Base-by-base conservation (phyloP, 2,113 vertebrate species). In the Proteles cristata region DNA sequence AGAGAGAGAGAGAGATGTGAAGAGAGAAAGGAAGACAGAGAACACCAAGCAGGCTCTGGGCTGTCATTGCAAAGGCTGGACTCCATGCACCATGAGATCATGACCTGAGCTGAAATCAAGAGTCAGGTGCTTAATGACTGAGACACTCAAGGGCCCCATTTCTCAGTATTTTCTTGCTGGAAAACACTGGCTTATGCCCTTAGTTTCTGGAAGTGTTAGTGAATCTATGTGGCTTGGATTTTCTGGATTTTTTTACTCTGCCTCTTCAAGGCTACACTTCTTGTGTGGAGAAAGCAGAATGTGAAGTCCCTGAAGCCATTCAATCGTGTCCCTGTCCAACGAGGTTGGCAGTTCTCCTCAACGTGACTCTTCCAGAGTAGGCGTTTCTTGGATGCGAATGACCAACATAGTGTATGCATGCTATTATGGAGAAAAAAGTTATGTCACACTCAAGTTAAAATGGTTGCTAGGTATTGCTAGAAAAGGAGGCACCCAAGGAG, bases 291-390 rank as follows among this genome's bases (percentile, higher is more conserved):
- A 87, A 74, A 5, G 5, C 5, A 31, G 25, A 83, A 17, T 0
- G 0, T 4, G 0, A 0, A 19, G 8, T 6, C 19, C 14, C 11
- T 9, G 3, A 63, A 55, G 23, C 16, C 25, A 26, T 9, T 21
- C 23, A 48, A 2, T 25, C 11, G 7, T 7, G 66, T 50, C 31
- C 48, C 19, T 71, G 2, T 71, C 28, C 88, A 25, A 25, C 2
- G 1, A 14, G 4, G 4, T 35, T 61, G 19, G 55, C n/a, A 31
- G 39, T 3, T 58, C 15, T 73, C 6, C 15, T 53, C 63, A 68
- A 68, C 50, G 14, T 31, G 55, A 61, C 11, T 63, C 43, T 71
- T 74, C 19, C 26, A 3, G 25, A 76, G 16, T 19, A 55, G 1
- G 11, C 45, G 26, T 88, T 86, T 89, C 55, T 50, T 28, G 17